Conservation (phyloP, 2,888 invertebrate genomes). For the Drosophila putrida region DNA sequence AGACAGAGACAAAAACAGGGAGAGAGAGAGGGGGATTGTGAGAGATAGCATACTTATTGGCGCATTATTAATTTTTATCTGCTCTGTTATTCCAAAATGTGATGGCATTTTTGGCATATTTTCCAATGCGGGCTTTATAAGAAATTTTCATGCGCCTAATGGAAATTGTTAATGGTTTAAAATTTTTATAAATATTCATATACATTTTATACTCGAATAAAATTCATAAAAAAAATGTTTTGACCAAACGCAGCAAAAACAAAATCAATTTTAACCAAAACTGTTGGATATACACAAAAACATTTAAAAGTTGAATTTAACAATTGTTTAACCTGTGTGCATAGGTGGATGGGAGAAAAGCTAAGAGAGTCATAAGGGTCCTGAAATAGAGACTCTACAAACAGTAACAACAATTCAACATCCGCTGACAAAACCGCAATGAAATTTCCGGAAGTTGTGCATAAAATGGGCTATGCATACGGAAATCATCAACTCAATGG, state of each 20-base stretch:
- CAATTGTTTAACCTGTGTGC: conserved; percentile 7
- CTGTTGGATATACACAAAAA: conserved; percentile 27
- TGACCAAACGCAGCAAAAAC: neutral
- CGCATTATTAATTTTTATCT: conserved; percentile 50
- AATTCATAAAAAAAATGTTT: conserved; percentile 12
- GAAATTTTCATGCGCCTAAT: conserved; percentile 2
- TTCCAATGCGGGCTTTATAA: neutral
- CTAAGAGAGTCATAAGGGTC: conserved; percentile 2
- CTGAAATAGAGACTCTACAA: conserved; percentile 39
- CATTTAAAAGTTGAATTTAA: conserved; percentile 33
- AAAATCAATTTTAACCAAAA: conserved; percentile 20
- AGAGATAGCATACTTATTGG: conserved; percentile 51
- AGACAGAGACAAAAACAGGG: conserved; percentile 4
- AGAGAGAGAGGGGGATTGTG: neutral
- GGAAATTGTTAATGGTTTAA: conserved; percentile 14
- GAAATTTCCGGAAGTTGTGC: conserved; percentile 83
- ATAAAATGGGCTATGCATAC: conserved; percentile 84
- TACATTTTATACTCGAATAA: conserved; percentile 16
- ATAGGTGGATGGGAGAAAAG: neutral
- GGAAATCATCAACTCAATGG: conserved; percentile 84
- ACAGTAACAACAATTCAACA: conserved; percentile 51
- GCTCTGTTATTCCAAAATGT: conserved; percentile 22
- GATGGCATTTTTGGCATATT: conserved; percentile 23
- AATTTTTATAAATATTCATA: conserved; percentile 43
- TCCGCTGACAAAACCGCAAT: conserved; percentile 78